A percentile compares a stretch with the other conserved stretches of the same genome.
Evolutionary conservation across 2,113 vertebrate species (phyloP).

Genomic region (Galemys pyrenaicus): DNA sequence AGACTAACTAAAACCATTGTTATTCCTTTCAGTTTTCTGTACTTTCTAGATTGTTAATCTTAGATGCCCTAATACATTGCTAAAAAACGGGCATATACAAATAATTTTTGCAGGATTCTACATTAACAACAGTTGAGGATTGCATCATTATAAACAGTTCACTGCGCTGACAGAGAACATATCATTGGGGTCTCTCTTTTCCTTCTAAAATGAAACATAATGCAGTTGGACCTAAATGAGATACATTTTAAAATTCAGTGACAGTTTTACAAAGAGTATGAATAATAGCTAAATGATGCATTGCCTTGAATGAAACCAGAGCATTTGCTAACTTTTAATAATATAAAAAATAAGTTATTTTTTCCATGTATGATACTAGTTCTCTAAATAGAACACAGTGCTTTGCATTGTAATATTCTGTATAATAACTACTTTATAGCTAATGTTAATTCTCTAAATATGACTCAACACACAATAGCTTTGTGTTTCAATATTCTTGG

Average conservation of each 20-base stretch:
- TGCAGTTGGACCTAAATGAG: slow-evolving; percentile 36
- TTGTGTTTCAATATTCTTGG: slow-evolving; percentile 66
- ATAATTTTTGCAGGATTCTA: slow-evolving; percentile 22
- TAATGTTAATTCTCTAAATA: slow-evolving; percentile 71
- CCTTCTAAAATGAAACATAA: slow-evolving; percentile 63
- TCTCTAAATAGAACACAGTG: slow-evolving; percentile 69
- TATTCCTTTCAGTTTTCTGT: slow-evolving; percentile 6
- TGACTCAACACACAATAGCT: slow-evolving; percentile 70
- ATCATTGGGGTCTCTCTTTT: neutral
- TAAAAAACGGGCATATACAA: neutral
- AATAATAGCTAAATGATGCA: slow-evolving; percentile 60
- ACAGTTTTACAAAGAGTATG: slow-evolving; percentile 48
- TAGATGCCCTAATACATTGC: slow-evolving; percentile 1
- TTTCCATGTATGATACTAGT: slow-evolving; percentile 50
- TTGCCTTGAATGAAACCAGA: slow-evolving; percentile 61
- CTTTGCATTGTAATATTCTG: slow-evolving; percentile 62
- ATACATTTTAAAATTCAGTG: slow-evolving; percentile 53
- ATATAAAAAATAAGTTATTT: slow-evolving; percentile 54
- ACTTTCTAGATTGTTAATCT: neutral
- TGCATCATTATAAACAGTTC: slow-evolving; percentile 48
- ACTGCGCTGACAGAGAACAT: neutral
- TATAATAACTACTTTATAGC: slow-evolving; percentile 59
- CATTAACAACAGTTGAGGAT: neutral
- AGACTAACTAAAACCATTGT: neutral
- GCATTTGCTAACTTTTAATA: slow-evolving; percentile 55